Percentiles rank a stretch among this genome's conserved stretches.
phyloP scores from a whole-genome alignment of 2,797 vertebrate species.

The Psittacula derbiana region DNA sequence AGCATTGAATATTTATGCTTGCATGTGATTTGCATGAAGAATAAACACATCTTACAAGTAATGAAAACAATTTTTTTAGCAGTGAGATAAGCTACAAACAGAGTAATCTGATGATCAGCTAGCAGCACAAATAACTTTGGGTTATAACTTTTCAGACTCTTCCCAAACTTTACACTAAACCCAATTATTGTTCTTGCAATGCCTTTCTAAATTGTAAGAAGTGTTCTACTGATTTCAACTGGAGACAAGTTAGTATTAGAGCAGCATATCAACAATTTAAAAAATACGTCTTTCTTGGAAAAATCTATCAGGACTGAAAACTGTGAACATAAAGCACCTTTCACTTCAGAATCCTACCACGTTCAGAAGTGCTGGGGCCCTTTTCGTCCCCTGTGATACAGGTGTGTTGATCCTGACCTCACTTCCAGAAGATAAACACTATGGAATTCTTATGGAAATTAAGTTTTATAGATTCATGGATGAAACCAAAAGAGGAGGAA shows the following conservation, averaged over 20 bases:
- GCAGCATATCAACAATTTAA: neutral
- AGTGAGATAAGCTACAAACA: neutral
- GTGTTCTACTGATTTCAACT: neutral
- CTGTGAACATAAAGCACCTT: neutral
- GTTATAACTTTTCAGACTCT: neutral
- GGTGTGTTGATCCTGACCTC: neutral
- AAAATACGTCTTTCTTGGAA: neutral
- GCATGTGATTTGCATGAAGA: neutral
- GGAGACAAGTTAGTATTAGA: neutral
- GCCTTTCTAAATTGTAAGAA: neutral
- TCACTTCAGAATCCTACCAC: neutral
- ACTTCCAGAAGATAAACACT: neutral
- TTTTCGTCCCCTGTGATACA: neutral
- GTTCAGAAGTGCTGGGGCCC: neutral
- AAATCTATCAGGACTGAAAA: neutral
- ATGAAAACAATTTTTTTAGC: neutral
- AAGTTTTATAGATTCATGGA: neutral
- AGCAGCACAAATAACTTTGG: neutral
- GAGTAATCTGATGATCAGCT: neutral
- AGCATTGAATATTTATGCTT: conserved; percentile 21
- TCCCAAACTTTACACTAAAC: neutral
- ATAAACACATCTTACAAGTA: neutral
- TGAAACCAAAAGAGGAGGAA: neutral
- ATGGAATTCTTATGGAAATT: neutral
- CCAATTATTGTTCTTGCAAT: neutral